Percentiles rank a stretch among this genome's conserved stretches.
Conservation (phyloP, 1,140 invertebrate species). For the Monomorium pharaonis region DNA sequence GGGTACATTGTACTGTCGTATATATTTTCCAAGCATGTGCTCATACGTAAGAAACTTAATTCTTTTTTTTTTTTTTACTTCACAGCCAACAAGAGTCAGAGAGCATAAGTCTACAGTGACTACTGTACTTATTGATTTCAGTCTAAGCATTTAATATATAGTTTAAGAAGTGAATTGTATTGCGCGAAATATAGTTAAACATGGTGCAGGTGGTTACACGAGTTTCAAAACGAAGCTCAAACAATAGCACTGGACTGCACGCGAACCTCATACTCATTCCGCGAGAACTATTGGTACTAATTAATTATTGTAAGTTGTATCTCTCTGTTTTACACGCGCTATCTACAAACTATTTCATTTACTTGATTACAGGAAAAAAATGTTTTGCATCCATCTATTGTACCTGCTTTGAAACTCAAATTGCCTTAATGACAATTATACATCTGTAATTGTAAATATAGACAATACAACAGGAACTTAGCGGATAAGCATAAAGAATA, state of each 20-base stretch:
- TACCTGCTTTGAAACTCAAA: conserved; percentile 83
- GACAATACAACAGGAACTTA: conserved; percentile 79
- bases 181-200: conserved; percentile 54
- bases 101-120: conserved; percentile 19
- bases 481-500: conserved; percentile 52
- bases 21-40: conserved; percentile 14
- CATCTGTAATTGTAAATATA: conserved; percentile 79
- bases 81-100: conserved; percentile 41
- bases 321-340: conserved; percentile 45
- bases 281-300: conserved; percentile 60
- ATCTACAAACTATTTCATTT: conserved; percentile 56
- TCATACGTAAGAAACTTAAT: conserved; percentile 48
- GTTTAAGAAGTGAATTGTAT: conserved; percentile 58
- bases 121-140: conserved; percentile 53
- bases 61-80: conserved; percentile 33
- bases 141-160: conserved; percentile 52
- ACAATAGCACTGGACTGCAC: conserved; percentile 68
- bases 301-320: conserved; percentile 58
- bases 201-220: conserved; percentile 61
- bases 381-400: conserved; percentile 75
- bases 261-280: conserved; percentile 69
- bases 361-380: conserved; percentile 64
- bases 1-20: neutral
- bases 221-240: conserved; percentile 70
- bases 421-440: conserved; percentile 84